phyloP scores from a whole-genome alignment of 1,140 invertebrate genomes.

The Asobara japonica region DNA sequence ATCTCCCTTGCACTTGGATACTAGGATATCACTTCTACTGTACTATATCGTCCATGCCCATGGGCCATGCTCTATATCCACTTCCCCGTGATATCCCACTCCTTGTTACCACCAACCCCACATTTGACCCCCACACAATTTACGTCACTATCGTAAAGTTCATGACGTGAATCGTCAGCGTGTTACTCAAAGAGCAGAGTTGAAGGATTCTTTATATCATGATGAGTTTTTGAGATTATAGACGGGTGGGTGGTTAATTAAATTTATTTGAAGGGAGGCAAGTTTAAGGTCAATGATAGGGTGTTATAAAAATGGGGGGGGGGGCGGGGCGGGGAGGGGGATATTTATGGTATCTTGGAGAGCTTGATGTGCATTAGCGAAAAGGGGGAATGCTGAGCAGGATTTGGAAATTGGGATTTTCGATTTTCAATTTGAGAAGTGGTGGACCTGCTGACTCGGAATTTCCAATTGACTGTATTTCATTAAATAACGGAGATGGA shows the following conservation, averaged over 20 bases:
- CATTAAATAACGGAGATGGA: too few relatives aligned
- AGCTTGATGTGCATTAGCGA: neutral
- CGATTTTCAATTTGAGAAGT: too few relatives aligned
- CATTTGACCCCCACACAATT: slow-evolving; percentile 53
- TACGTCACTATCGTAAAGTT: slow-evolving; percentile 55
- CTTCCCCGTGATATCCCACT: slow-evolving; percentile 36
- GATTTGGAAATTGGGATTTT: too few relatives aligned
- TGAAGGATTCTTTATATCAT: slow-evolving; percentile 6
- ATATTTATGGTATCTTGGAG: neutral
- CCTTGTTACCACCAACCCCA: slow-evolving; percentile 40
- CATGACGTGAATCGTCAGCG: slow-evolving; percentile 49
- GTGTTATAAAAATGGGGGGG: neutral
- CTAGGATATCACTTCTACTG: neutral
- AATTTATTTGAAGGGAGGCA: neutral
- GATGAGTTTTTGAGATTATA: neutral
- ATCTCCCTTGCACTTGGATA: slow-evolving; percentile 18
- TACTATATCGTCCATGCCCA: slow-evolving; percentile 34
- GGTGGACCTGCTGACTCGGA: too few relatives aligned
- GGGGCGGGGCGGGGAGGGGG: neutral
- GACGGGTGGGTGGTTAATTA: neutral
- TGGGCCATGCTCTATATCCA: slow-evolving; percentile 18
- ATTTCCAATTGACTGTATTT: too few relatives aligned
- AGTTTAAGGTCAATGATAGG: neutral
- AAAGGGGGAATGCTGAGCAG: neutral
- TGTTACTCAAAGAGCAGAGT: slow-evolving; percentile 14